These are phyloP conservation scores for Ellobius talpinus DNA, from an alignment of 2,113 vertebrate genomes.

Conservation along the genomic window DNA sequence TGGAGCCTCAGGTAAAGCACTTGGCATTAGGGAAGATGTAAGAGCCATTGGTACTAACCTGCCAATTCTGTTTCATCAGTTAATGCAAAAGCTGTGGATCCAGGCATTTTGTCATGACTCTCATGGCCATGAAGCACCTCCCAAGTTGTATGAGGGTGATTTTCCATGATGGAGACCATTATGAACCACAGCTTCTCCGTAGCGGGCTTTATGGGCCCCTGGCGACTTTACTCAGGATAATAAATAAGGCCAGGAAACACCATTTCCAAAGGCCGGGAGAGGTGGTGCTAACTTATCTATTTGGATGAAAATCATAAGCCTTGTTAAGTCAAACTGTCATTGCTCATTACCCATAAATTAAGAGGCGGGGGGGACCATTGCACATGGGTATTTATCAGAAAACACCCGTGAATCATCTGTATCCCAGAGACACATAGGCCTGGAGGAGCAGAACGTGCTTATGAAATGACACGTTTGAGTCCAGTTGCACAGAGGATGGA, in stretches of 20 bases:
- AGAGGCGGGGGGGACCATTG: background rate
- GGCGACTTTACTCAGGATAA: background rate
- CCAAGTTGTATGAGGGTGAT: background rate
- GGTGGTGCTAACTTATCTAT: background rate
- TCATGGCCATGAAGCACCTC: background rate
- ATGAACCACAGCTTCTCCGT: background rate
- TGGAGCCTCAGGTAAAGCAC: background rate
- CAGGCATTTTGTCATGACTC: background rate
- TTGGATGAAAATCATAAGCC: conserved; percentile 7
- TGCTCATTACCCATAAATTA: background rate
- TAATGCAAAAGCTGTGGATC: background rate
- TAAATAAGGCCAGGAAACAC: background rate
- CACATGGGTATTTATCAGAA: background rate
- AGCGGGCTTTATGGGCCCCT: background rate
- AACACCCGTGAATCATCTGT: rapidly evolving
- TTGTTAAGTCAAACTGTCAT: conserved; percentile 19
- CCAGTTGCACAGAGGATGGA: background rate
- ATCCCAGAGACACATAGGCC: rapidly evolving
- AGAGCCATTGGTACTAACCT: background rate
- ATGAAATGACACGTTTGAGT: background rate
- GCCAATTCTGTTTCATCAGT: background rate
- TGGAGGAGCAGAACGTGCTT: rapidly evolving
- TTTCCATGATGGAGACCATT: background rate
- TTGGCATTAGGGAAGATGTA: background rate
- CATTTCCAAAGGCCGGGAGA: background rate